Conservation (phyloP, 2,797 vertebrate genomes). For the Bradypus variegatus region DNA sequence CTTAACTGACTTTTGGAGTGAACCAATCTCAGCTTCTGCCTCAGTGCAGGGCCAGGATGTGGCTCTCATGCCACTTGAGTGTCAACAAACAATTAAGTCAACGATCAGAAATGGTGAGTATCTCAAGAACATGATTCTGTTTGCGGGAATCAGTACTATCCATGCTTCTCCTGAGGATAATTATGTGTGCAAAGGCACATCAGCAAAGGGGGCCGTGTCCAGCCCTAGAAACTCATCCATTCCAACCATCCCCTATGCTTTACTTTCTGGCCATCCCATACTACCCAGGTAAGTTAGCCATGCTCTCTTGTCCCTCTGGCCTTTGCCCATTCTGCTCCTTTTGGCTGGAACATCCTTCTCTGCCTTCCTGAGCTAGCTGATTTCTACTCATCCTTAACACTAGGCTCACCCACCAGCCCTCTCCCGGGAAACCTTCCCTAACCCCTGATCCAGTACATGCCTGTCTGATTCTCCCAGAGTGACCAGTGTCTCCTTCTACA, state of each 20-base stretch:
- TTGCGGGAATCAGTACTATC: neutral
- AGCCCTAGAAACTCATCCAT: neutral
- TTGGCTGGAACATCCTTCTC: neutral
- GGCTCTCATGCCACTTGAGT: slow-evolving; percentile 21
- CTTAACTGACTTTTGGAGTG: neutral
- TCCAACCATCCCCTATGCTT: neutral
- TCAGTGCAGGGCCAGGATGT: neutral
- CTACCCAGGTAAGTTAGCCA: neutral
- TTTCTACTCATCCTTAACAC: slow-evolving; percentile 20
- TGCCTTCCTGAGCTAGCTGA: slow-evolving; percentile 15
- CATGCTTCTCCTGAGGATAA: slow-evolving; percentile 37
- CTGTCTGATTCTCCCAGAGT: slow-evolving; percentile 33
- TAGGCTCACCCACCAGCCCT: neutral
- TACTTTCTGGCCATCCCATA: neutral
- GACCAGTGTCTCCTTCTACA: neutral
- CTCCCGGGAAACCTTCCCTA: slow-evolving; percentile 24
- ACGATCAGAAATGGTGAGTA: slow-evolving; percentile 42
- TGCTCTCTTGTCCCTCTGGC: neutral
- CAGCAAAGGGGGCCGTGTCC: slow-evolving; percentile 7
- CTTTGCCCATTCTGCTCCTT: neutral
- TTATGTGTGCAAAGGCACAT: slow-evolving; percentile 22
- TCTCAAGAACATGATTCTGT: slow-evolving; percentile 42
- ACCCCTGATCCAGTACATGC: neutral
- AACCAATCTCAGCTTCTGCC: neutral
- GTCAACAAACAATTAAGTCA: slow-evolving; percentile 42